Evolutionary conservation across 2,888 invertebrate species (phyloP), one percentile per base, ranked within the genome.

Genomic region (Catocala sponsa): DNA sequence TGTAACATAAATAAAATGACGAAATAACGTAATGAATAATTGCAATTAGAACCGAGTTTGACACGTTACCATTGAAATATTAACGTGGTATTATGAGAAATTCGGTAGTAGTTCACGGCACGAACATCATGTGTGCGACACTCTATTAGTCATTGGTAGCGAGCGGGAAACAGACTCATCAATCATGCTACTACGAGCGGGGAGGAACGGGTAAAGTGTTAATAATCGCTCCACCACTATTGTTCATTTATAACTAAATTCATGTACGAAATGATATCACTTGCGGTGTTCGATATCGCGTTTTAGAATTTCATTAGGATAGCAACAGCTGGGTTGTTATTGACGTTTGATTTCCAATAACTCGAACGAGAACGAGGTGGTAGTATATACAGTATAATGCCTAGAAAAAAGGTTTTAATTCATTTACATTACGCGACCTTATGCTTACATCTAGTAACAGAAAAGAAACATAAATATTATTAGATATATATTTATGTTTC

Each of bases 171-270:
- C 72, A 53, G 66, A 66, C 79, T 89, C 92, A 94, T 94, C 92
- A 91, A 92, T 92, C 92, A 92, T 90, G 65, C 76, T 64, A 72
- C 73, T 65, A 72, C 70, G 72, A 74, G 73, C 75, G 73, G 73
- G 71, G 72, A 71, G 74, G 69, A 68, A 73, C 80, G 83, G 80
- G 87, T 89, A 90, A 91, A 91, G 91, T 91, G 92, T 90, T 92
- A 91, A 90, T 91, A 91, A 91, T 90, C 84, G 88, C 84, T 84
- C 82, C 73, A 82, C 82, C 84, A 84, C 87, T 86, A 90, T 89
- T 91, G 90, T 91, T 84, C 82, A 80, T 84, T 87, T 84, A 83
- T 80, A 80, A 82, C 84, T 76, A 81, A 82, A 84, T 72, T 68
- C 72, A 66, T 54, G 48, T 60, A 64, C 47, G 66, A 55, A 62